Evolutionary conservation across 2,888 invertebrate species (phyloP).

Genomic region (Odontocolon sp.): DNA sequence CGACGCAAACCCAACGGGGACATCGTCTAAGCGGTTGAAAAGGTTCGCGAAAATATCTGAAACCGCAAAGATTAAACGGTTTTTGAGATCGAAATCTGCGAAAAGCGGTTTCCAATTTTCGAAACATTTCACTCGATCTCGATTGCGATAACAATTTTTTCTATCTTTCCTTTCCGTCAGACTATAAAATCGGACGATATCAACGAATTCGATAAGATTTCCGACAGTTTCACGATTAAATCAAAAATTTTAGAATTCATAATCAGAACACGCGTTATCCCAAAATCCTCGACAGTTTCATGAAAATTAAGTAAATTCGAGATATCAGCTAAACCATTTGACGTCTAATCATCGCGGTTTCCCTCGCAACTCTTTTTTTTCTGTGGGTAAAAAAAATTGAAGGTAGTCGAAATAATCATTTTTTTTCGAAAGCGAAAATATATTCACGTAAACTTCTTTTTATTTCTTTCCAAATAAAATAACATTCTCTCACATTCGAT

Average conservation of each 20-base stretch:
- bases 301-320: too few species aligned
- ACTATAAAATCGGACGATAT: not conserved
- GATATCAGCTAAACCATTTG: too few species aligned
- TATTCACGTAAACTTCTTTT: conserved; percentile 28
- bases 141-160: too few species aligned
- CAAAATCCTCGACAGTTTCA: too few species aligned
- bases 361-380: too few species aligned
- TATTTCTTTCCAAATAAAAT: conserved; percentile 46
- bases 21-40: conserved; percentile 72
- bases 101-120: conserved; percentile 61
- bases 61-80: conserved; percentile 62
- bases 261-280: conserved; percentile 47
- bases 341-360: too few species aligned
- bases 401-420: too few species aligned
- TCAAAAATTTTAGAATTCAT: conserved; percentile 65
- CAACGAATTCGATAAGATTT: too few species aligned
- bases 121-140: conserved; percentile 67
- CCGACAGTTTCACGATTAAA: conserved; percentile 46
- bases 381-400: too few species aligned
- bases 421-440: not conserved
- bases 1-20: conserved; percentile 76
- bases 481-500: conserved; percentile 28
- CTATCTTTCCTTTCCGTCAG: conserved; percentile 2
- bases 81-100: conserved; percentile 53
- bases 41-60: conserved; percentile 68